Conservation (phyloP, 2,888 invertebrate species). For the Zootermopsis nevadensis region DNA sequence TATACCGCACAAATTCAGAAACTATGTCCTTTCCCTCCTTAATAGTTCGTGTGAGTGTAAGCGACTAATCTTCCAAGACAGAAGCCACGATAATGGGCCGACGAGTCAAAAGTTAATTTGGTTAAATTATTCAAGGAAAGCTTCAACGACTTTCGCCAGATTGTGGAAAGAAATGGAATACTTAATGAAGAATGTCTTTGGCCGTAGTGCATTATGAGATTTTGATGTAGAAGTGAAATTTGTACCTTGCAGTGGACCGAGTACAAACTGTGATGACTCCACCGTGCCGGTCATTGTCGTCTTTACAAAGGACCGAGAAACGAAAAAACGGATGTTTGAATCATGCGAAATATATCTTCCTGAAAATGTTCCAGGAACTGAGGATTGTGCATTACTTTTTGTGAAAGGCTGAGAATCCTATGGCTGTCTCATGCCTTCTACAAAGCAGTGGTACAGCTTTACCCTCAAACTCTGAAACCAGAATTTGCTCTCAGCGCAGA, state of each 20-base stretch:
- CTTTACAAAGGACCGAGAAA: too few species aligned
- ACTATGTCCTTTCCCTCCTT: slow-evolving; percentile 11
- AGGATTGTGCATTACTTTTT: too few species aligned
- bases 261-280: too few species aligned
- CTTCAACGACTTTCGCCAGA: slow-evolving; percentile 13
- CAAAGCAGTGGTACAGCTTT: too few species aligned
- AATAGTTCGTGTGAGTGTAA: slow-evolving; percentile 13
- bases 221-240: slow-evolving; percentile 32
- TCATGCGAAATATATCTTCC: too few species aligned
- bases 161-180: slow-evolving; percentile 28
- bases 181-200: slow-evolving; percentile 29
- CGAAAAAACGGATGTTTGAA: too few species aligned
- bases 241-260: background rate
- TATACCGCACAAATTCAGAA: slow-evolving; percentile 29
- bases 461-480: too few species aligned
- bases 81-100: slow-evolving; percentile 25
- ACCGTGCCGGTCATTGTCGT: too few species aligned
- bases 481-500: too few species aligned
- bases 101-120: slow-evolving; percentile 36
- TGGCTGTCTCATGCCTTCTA: too few species aligned
- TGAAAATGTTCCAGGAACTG: too few species aligned
- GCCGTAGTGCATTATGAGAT: slow-evolving; percentile 8
- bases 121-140: slow-evolving; percentile 35
- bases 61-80: slow-evolving; percentile 23
- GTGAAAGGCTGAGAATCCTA: too few species aligned